Evolutionary conservation across 2,797 vertebrate species (phyloP), one percentile per base, ranked within the genome.

Genomic region (Pipistrellus kuhlii): DNA sequence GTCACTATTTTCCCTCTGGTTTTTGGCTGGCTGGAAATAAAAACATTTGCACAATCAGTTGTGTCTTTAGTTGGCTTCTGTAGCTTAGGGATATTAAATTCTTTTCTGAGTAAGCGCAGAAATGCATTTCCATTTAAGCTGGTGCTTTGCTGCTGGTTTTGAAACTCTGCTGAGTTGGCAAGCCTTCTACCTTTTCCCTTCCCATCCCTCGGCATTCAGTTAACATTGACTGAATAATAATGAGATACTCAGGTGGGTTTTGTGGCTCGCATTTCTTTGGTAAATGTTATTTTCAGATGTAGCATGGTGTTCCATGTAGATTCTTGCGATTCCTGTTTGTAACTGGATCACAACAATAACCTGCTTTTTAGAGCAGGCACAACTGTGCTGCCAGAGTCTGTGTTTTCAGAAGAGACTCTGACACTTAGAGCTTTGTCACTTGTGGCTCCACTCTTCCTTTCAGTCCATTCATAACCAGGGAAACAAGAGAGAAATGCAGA

Each of bases 11-110:
- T 91, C 41, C 80, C 90, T 83, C 48, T 13, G 27, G 48, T 20
- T 55, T 94, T 64, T 55, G 38, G 17, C 53, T 55, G 82, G 21
- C 48, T 77, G 76, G 89, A 85, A 77, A 88, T 76, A 68, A 90
- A 93, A 55, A 32, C 75, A 27, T 92, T 30, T 57, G 20, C 44
- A 71, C 85, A 11, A 7, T 85, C 68, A 5, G 27, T 15, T 12
- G 1, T 77, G 83, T 84, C 80, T 78, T 81, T 83, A n/a, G 46
- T 57, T 85, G 46, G 32, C 55, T 76, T 85, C 53, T 86, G 68
- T 59, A 46, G 69, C 48, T 55, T 81, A 59, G 75, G 59, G 35
- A 57, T 71, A 73, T 71, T 88, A 21, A n/a, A 35, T 90, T 83
- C 18, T 57, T 93, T 83, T 76, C 57, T 8, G 2, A 9, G 21